Conservation (phyloP, 2,888 invertebrate species). For the Heliothis peltigera region DNA sequence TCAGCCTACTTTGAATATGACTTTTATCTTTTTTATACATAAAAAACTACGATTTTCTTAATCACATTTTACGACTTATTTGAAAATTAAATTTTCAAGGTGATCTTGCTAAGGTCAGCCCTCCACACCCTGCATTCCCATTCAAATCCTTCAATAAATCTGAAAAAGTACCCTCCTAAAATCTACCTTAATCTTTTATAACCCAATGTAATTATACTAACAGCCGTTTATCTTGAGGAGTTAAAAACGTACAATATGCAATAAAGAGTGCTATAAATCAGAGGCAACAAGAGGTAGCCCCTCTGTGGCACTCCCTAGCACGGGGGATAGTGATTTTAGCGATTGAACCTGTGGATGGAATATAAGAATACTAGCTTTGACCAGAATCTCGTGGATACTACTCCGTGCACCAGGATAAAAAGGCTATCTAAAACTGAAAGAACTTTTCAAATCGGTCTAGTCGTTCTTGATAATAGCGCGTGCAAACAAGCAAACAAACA, state of each 20-base stretch:
- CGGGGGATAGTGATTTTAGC: constrained; percentile 38
- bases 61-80: no score
- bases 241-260: constrained; percentile 60
- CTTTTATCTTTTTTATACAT: no score
- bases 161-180: constrained; percentile 26
- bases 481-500: no score
- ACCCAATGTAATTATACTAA: constrained; percentile 59
- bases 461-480: no score
- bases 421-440: no score
- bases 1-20: no score
- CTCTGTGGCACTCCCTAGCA: constrained; percentile 47
- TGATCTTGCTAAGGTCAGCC: neutral
- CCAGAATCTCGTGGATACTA: no score
- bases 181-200: constrained; percentile 40
- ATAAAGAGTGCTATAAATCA: constrained; percentile 61
- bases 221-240: constrained; percentile 58
- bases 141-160: constrained; percentile 26
- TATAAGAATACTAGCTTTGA: constrained; percentile 4
- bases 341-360: constrained; percentile 17
- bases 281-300: constrained; percentile 37
- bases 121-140: constrained; percentile 15
- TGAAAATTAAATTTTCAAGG: no score
- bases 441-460: no score
- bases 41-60: no score
- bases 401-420: no score